Base-by-base conservation (phyloP, 2,113 vertebrate species). In the Catharus fuscescens region DNA sequence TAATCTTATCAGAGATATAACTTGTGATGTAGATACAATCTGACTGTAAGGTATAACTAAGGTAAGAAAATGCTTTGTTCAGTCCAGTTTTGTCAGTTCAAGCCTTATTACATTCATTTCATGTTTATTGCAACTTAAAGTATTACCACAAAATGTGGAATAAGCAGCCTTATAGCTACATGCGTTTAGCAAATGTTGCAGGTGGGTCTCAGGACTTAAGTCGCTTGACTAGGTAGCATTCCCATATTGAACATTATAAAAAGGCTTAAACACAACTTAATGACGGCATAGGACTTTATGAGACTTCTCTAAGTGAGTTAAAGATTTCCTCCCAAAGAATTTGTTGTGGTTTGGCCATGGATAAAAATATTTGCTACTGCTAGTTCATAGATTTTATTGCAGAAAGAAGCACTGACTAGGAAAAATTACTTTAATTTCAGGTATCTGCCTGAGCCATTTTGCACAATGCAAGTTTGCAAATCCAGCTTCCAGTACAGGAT, bases 391-490 rank as follows among this genome's bases (percentile, higher is more conserved):
- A 80, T 87, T 91, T 80, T 36, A 80, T 48, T 42, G 32, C 48
- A 34, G 76, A 80, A 86, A n/a, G n/a, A n/a, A 66, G 4, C 25
- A 65, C 4, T 45, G 59, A 36, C 48, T 44, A 52, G 16, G 45
- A 86, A 93, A 94, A 93, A 85, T 12, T 56, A 60, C 24, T 82
- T 79, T 59, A 66, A 93, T 93, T 93, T 94, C 59, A 83, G 69
- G 6, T 62, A 77, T 12, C 56, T 83, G 38, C 18, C 81, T 71
- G 47, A 94, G 29, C 14, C 21, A 60, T 74, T 86, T 60, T 53
- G 13, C 15, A 80, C 25, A 14, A 57, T 0, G 0, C 50, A 61
- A 66, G 4, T 53, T 54, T 87, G 32, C 32, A 93, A 76, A 87
- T 67, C 18, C 23, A 71, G 36, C 10, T 72, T 69, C 18, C 21